Evolutionary conservation across 37 sponge, comb jelly and placozoan species (phyloP), one percentile per base, ranked within the genome.

Genomic region (Petrosia ficiformis): DNA sequence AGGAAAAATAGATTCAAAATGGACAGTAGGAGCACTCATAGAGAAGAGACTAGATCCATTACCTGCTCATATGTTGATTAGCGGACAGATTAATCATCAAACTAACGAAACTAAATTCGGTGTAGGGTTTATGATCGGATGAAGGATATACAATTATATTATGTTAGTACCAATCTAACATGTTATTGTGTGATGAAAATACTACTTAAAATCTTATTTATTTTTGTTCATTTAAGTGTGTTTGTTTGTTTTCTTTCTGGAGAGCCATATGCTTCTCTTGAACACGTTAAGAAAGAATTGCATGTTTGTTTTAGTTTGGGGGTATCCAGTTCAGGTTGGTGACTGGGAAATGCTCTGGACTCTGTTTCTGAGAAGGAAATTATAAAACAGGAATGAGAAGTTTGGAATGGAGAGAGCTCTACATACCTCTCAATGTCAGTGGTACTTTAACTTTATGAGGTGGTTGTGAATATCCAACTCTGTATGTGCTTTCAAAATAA

Each of bases 1-100:
- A 77, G 89, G 87, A 4, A 61, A 72, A 29, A 54, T 98, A 1
- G 80, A 87, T 81, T 85, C 86, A 5, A 81, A 81, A 26, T 94
- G 99, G 72, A 75, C 70, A 3, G 89, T 98, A 10, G 61, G 81
- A 24, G 82, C 88, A 0, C 63, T 78, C 0, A 39, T 95, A 38
- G 99, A 98, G 79, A 95, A 95, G 86, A 59, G 89, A 34, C 72
- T 98, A 32, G 87, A 89, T 42, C 96, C 99, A 0, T 64, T 95
- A 16, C 99, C 99, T 26, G 97, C 80, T 41, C 44, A 85, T 0
- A 65, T 98, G 29, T 67, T 81, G 38, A 77, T 95, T 10, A 78
- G 85, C 43, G 96, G 89, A 39, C 78, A 87, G 44, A 42, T 95
- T 26, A 93, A 92, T 68, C 99, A 98, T 58, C 77, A 72, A 70